Percentiles rank a stretch among this genome's conserved stretches.
Evolutionary conservation across 1,140 invertebrate genomes (phyloP).

Genomic region (Drosophila hydei): DNA sequence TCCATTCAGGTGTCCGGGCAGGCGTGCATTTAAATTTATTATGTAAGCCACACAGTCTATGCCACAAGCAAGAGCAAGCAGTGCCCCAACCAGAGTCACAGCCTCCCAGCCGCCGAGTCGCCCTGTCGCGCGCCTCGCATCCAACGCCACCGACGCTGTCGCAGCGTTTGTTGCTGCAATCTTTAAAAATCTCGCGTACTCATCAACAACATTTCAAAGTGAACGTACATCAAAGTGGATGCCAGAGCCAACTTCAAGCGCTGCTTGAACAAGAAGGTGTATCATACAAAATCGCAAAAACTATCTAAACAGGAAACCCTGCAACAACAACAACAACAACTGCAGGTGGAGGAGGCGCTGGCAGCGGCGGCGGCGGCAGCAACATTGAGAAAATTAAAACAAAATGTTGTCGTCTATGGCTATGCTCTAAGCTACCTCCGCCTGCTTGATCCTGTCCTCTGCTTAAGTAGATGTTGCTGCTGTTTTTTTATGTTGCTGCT

Average conservation of each 20-base stretch:
- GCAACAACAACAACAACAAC: constrained; percentile 49
- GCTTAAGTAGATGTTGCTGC: constrained; percentile 13
- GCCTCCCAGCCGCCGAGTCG: constrained; percentile 4
- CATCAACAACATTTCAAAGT: constrained; percentile 79
- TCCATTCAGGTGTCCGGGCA: constrained; percentile 57
- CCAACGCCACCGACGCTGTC: constrained; percentile 14
- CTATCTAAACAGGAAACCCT: constrained; percentile 79
- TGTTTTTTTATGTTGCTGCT: constrained; percentile 30
- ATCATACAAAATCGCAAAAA: constrained; percentile 76
- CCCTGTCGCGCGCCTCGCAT: not conserved
- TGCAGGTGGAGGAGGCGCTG: not conserved
- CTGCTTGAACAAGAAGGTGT: constrained; percentile 60
- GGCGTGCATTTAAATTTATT: constrained; percentile 79
- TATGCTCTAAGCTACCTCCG: constrained; percentile 28
- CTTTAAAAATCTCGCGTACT: constrained; percentile 75
- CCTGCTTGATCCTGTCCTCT: constrained; percentile 46
- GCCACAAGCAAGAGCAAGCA: constrained; percentile 7
- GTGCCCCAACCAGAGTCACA: not conserved
- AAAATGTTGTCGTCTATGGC: constrained; percentile 71
- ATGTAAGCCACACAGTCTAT: constrained; percentile 58
- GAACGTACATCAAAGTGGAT: constrained; percentile 75
- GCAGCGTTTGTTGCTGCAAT: constrained; percentile 49
- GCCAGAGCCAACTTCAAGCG: constrained; percentile 18
- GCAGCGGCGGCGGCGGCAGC: constrained; percentile 31
- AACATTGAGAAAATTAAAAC: constrained; percentile 77